Conservation (phyloP, 2,113 vertebrate species). For the Prolemur simus region DNA sequence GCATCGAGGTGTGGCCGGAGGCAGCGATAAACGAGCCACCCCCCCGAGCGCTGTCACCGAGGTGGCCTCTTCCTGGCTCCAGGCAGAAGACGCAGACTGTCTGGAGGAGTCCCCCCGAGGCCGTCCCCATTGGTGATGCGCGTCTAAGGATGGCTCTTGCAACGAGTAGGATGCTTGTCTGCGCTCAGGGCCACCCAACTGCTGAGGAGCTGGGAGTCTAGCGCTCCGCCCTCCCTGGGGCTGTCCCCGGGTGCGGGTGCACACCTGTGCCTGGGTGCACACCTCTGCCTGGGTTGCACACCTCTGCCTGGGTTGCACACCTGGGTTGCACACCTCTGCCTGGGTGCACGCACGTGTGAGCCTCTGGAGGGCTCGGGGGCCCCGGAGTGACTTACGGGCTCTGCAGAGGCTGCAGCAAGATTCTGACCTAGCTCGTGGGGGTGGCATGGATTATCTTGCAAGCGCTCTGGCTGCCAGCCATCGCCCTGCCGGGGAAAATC, state of each 20-base stretch:
- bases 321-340: not conserved
- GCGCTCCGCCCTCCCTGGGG: slow-evolving; percentile 37
- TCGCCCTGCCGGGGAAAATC: slow-evolving; percentile 55
- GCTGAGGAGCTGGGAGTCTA: slow-evolving; percentile 61
- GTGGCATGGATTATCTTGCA: slow-evolving; percentile 76
- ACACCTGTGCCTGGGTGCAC: slow-evolving; percentile 3
- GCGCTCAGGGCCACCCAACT: slow-evolving; percentile 44
- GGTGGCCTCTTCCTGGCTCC: slow-evolving; percentile 82
- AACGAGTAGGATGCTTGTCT: slow-evolving; percentile 74
- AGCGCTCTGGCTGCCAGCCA: slow-evolving; percentile 72
- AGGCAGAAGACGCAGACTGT: slow-evolving; percentile 78
- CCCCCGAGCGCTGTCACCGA: slow-evolving; percentile 72
- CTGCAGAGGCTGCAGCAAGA: slow-evolving; percentile 81
- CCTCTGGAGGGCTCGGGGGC: slow-evolving; percentile 15
- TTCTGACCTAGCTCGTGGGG: slow-evolving; percentile 77
- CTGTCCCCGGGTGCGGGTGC: not conserved
- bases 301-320: not conserved
- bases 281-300: not conserved
- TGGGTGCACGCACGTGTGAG: not conserved
- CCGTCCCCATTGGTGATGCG: slow-evolving; percentile 75
- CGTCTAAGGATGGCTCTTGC: slow-evolving; percentile 70
- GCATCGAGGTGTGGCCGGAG: slow-evolving; percentile 81
- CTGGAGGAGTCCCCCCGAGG: slow-evolving; percentile 83
- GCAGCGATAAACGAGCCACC: slow-evolving; percentile 71
- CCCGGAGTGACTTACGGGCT: slow-evolving; percentile 68